phyloP scores from a whole-genome alignment of 2,797 vertebrate genomes.

The Xenopus petersii region DNA sequence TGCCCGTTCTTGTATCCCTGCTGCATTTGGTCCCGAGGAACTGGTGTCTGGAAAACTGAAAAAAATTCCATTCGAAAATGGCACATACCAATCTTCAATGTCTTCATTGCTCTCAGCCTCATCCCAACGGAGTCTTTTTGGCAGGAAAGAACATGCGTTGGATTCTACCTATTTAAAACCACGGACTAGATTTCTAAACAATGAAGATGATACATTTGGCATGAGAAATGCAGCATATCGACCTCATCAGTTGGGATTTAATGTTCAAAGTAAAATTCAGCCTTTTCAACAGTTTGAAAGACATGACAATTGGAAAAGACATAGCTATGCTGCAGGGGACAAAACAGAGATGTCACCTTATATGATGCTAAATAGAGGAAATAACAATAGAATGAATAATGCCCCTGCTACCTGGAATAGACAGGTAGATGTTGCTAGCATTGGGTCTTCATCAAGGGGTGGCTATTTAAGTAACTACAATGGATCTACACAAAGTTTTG shows the following conservation, averaged over 20 bases:
- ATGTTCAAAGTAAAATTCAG: slow-evolving; percentile 63
- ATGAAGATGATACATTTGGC: slow-evolving; percentile 67
- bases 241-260: slow-evolving; percentile 65
- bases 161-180: slow-evolving; percentile 76
- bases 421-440: slow-evolving; percentile 68
- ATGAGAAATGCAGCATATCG: slow-evolving; percentile 59
- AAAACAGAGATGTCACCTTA: slow-evolving; percentile 71
- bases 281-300: slow-evolving; percentile 69
- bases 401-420: slow-evolving; percentile 77
- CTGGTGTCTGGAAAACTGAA: slow-evolving; percentile 61
- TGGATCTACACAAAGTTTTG: slow-evolving; percentile 63
- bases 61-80: slow-evolving; percentile 64
- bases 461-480: slow-evolving; percentile 55
- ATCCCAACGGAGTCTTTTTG: slow-evolving; percentile 70
- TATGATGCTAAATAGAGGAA: slow-evolving; percentile 61
- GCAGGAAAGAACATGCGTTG: slow-evolving; percentile 75
- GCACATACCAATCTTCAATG: slow-evolving; percentile 63
- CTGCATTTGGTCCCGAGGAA: slow-evolving; percentile 67
- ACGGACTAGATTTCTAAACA: slow-evolving; percentile 68
- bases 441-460: slow-evolving; percentile 61
- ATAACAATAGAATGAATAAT: slow-evolving; percentile 61
- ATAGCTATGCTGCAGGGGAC: slow-evolving; percentile 90
- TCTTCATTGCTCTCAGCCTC: slow-evolving; percentile 71
- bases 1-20: slow-evolving; percentile 82
- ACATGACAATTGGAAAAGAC: slow-evolving; percentile 82